Base-by-base conservation (phyloP, 2,888 invertebrate species). In the Agrochola circellaris region DNA sequence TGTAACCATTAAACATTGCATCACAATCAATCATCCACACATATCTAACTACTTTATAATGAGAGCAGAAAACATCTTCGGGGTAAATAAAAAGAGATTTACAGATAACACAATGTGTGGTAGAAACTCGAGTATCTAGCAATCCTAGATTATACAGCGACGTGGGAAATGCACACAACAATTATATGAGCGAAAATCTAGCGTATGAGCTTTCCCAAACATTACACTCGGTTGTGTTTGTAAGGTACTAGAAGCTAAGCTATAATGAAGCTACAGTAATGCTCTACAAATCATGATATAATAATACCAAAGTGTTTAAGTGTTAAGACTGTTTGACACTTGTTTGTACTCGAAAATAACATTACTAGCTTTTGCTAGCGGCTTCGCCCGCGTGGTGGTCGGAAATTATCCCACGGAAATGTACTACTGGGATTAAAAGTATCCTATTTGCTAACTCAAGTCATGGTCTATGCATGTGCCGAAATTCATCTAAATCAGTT, bases 101-200 rank as follows among this genome's bases (percentile, higher is more conserved):
- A 54, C 73, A 87, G 82, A 84, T 77, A 82, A 81, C 64, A 80
- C 66, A 87, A 84, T 87, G 79, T 84, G n/a, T 64, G 79, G 34
- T 88, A 88, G 85, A 85, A 85, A 85, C 82, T 81, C 62, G 64
- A 66, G 30, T 64, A 77, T 77, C 76, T 83, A 67, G 79, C 73
- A 76, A 84, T 77, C 75, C 86, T 85, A 89, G 86, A 82, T 81
- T 80, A 83, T 83, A 83, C 71, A n/a, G 45, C 56, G 23, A 69
- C 90, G 90, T 90, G 90, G 86, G 90, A 90, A 90, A 84, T 76
- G 71, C 62, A 79, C 34, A 66, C 72, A 82, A 84, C 82, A 84
- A 89, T 88, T 86, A 84, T 68, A 82, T 87, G 76, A 81, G 81
- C 79, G 85, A 82, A 87, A 83, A 88, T 82, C 72, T 83, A 75